Percentiles rank a stretch among this genome's conserved stretches.
These are phyloP conservation scores for Neodiprion pinetum DNA, from an alignment of 1,140 invertebrate genomes.

Conservation along the genomic window DNA sequence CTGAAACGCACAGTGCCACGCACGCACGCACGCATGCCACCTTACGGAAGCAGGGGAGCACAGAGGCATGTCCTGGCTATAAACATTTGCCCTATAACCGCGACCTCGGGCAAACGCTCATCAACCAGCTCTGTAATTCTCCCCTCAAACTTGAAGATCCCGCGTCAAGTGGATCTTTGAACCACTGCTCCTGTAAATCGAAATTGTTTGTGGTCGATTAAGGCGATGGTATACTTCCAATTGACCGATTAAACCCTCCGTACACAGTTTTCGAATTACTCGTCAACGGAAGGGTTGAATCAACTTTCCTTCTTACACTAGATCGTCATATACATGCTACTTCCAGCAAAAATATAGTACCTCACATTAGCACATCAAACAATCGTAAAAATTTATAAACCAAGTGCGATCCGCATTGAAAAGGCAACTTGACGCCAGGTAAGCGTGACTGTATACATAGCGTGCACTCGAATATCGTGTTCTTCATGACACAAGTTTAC, in stretches of 20 bases:
- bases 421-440: too few species aligned
- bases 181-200: not conserved
- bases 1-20: not conserved
- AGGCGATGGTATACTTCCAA: not conserved
- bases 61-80: not conserved
- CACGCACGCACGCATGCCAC: not conserved
- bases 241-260: too few species aligned
- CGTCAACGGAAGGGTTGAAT: not conserved
- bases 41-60: not conserved
- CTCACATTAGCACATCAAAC: too few species aligned
- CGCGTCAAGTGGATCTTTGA: conserved; percentile 1
- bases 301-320: too few species aligned
- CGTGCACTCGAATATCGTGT: too few species aligned
- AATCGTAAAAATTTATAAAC: too few species aligned
- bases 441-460: too few species aligned
- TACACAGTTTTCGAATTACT: not conserved
- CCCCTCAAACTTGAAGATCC: not conserved
- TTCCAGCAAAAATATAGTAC: too few species aligned
- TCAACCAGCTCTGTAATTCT: not conserved
- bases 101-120: not conserved
- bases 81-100: conserved; percentile 5
- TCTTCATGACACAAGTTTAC: too few species aligned
- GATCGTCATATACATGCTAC: too few species aligned
- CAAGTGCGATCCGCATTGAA: too few species aligned
- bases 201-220: not conserved